These are phyloP conservation scores for Volucella bombylans DNA, from an alignment of 2,888 invertebrate species.

Conservation along the genomic window DNA sequence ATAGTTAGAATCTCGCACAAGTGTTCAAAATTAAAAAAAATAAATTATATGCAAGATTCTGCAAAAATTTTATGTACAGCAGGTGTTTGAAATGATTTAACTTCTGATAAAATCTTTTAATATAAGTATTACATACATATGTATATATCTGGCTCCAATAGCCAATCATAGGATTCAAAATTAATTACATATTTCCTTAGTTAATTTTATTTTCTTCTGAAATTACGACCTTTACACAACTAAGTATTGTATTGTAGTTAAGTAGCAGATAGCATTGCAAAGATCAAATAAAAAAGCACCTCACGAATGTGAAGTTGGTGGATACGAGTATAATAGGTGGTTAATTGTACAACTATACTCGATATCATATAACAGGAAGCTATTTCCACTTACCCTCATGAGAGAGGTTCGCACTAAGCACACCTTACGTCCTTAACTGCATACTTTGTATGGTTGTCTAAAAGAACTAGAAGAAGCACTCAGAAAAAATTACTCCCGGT, in stretches of 20 bases:
- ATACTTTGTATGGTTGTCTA: slow-evolving; percentile 7
- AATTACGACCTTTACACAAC: background rate
- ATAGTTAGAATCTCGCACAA: too few species aligned
- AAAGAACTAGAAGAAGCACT: slow-evolving; percentile 33
- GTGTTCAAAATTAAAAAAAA: too few species aligned
- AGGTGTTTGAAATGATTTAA: too few species aligned
- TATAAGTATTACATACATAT: too few species aligned
- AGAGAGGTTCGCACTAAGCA: slow-evolving; percentile 42
- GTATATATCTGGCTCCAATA: too few species aligned
- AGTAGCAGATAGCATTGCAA: slow-evolving; percentile 2
- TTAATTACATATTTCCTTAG: too few species aligned
- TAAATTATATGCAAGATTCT: too few species aligned
- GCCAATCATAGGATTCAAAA: too few species aligned
- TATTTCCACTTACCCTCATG: slow-evolving; percentile 15
- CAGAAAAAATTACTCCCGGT: slow-evolving; percentile 51
- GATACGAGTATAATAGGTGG: slow-evolving; percentile 37
- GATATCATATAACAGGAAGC: slow-evolving; percentile 30
- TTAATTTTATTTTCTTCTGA: background rate
- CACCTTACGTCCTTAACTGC: slow-evolving; percentile 27
- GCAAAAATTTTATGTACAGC: too few species aligned
- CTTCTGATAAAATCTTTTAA: too few species aligned
- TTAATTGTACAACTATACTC: slow-evolving; percentile 37
- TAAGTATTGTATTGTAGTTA: background rate
- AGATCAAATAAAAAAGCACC: slow-evolving; percentile 9
- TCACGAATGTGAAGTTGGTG: slow-evolving; percentile 27